These are phyloP conservation scores for Metopia argyrocephala DNA, from an alignment of 2,888 invertebrate species.

Conservation along the genomic window DNA sequence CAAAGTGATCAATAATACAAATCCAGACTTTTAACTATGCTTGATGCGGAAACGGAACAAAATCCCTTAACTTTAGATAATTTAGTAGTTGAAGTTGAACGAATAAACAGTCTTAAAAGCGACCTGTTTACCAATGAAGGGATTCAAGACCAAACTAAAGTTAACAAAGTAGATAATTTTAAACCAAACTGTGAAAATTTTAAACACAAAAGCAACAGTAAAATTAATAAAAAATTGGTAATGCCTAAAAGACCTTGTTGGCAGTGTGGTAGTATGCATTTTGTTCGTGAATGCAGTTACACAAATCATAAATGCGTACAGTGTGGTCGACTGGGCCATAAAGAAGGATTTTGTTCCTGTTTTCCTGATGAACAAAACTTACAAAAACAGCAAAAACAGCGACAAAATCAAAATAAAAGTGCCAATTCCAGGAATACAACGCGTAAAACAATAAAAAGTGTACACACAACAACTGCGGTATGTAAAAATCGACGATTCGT, in stretches of 20 bases:
- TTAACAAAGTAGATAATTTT: background rate
- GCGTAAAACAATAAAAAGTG: slow-evolving; percentile 11
- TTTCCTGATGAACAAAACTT: slow-evolving; percentile 2
- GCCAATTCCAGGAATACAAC: too few relatives aligned
- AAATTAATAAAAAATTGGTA: background rate
- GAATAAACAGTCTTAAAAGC: slow-evolving; percentile 14
- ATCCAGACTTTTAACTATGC: slow-evolving; percentile 29
- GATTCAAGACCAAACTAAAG: background rate
- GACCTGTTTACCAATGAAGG: background rate
- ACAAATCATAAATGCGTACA: slow-evolving; percentile 43
- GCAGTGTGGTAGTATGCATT: slow-evolving; percentile 59
- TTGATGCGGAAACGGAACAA: slow-evolving; percentile 18
- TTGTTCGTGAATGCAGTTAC: slow-evolving; percentile 45
- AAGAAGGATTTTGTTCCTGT: slow-evolving; percentile 54
- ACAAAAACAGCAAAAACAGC: background rate
- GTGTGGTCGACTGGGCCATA: slow-evolving; percentile 44
- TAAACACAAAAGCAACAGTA: background rate
- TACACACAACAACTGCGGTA: background rate
- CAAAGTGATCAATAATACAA: slow-evolving; percentile 38
- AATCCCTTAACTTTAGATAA: slow-evolving; percentile 5
- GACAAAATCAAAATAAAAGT: background rate
- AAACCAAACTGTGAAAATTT: background rate
- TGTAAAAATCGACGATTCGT: slow-evolving; percentile 30
- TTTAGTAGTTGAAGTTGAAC: slow-evolving; percentile 27
- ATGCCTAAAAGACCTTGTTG: slow-evolving; percentile 51